These are phyloP conservation scores for Onthophagus taurus DNA, from an alignment of 1,140 invertebrate species.

Conservation along the genomic window DNA sequence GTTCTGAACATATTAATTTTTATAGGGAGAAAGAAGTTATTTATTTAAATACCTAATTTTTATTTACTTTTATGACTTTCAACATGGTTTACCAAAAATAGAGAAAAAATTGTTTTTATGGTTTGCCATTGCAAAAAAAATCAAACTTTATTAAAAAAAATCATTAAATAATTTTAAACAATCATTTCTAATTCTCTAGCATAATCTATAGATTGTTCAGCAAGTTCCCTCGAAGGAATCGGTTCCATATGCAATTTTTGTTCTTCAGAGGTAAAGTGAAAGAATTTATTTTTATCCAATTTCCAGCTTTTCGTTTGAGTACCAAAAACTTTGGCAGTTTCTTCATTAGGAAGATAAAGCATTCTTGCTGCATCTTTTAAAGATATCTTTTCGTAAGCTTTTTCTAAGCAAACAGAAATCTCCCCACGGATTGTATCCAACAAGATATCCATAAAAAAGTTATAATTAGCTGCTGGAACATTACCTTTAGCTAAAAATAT, in stretches of 20 bases:
- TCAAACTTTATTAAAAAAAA: slow-evolving; percentile 13
- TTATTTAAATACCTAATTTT: too few relatives aligned
- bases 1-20: too few relatives aligned
- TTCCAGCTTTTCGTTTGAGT: slow-evolving; percentile 62
- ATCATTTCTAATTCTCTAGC: slow-evolving; percentile 99
- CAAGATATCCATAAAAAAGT: slow-evolving; percentile 95
- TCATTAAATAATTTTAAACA: slow-evolving; percentile 55
- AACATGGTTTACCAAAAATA: too few relatives aligned
- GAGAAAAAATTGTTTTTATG: too few relatives aligned
- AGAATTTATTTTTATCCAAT: slow-evolving; percentile 66
- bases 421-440: slow-evolving; percentile 92
- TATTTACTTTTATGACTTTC: background rate
- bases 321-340: slow-evolving; percentile 71
- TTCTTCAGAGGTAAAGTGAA: slow-evolving; percentile 60
- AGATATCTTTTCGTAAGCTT: slow-evolving; percentile 87
- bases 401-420: slow-evolving; percentile 93
- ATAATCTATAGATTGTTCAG: slow-evolving; percentile 91
- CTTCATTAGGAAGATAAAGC: slow-evolving; percentile 73
- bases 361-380: slow-evolving; percentile 80
- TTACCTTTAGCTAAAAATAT: slow-evolving; percentile 81
- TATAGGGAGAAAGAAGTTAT: too few relatives aligned
- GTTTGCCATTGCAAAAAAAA: too few relatives aligned
- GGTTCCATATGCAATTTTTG: slow-evolving; percentile 71
- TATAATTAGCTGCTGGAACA: slow-evolving; percentile 93
- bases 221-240: slow-evolving; percentile 82